Conservation (phyloP, 1,140 invertebrate genomes). For the Popillia japonica region DNA sequence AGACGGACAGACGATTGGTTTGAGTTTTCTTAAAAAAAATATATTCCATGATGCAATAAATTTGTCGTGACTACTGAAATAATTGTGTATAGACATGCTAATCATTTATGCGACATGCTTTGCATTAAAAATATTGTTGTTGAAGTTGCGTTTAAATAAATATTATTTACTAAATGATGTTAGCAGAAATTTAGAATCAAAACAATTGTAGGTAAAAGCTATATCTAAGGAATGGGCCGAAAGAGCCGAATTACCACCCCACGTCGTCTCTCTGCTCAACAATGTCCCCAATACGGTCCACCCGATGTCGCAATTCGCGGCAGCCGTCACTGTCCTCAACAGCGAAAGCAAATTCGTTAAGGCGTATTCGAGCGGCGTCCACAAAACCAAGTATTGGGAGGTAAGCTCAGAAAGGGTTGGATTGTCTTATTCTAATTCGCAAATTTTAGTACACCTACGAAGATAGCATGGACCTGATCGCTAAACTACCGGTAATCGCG, state of each 20-base stretch:
- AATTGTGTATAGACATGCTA: too few relatives aligned
- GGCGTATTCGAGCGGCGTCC: slow-evolving; percentile 81
- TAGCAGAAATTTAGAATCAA: too few relatives aligned
- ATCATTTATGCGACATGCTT: too few relatives aligned
- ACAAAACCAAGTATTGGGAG: slow-evolving; percentile 88
- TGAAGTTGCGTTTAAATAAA: neutral
- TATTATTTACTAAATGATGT: too few relatives aligned
- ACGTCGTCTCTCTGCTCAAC: slow-evolving; percentile 90
- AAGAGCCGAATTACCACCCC: slow-evolving; percentile 81
- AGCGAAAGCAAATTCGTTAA: slow-evolving; percentile 88
- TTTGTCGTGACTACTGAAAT: too few relatives aligned
- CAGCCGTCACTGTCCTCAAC: slow-evolving; percentile 84
- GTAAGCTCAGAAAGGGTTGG: too few relatives aligned
- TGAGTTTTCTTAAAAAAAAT: too few relatives aligned
- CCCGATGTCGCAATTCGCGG: slow-evolving; percentile 89
- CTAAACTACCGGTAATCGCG: slow-evolving; percentile 88
- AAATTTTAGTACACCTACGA: slow-evolving; percentile 72
- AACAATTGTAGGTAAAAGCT: slow-evolving; percentile 66
- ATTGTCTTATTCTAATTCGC: too few relatives aligned
- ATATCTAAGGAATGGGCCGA: slow-evolving; percentile 87
- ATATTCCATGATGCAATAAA: too few relatives aligned
- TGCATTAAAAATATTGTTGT: too few relatives aligned
- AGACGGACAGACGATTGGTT: too few relatives aligned
- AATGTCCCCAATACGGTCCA: slow-evolving; percentile 85
- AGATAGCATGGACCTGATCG: slow-evolving; percentile 89